Base-by-base conservation (phyloP, 2,888 invertebrate genomes). In the Cheilosia scutellata region DNA sequence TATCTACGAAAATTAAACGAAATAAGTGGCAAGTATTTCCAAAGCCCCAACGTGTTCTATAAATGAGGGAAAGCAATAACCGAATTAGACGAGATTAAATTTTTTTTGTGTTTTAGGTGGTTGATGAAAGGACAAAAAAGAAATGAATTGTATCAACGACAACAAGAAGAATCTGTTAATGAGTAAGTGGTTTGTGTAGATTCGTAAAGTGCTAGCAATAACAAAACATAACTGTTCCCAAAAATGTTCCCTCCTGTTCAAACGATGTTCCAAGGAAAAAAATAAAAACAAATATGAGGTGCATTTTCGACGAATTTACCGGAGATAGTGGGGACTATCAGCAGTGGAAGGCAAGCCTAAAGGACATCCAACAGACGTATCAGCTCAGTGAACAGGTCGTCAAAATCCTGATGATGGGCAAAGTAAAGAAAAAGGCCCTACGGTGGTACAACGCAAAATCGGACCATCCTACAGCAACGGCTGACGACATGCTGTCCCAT, bases 341-440 rank as follows among this genome's bases (percentile, higher is more conserved):
- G 25, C 42, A 55, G 29, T 68, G 40, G 55, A 55, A 68, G 51
- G 37, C 51, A 27, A 31, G 31, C 11, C 53, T 68, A 16, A 25
- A 11, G 31, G 31, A 55, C 7, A 25, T 51, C 7, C 20, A 25
- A 33, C 33, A 20, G 16, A 37, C 51, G 4, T 66, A 49, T 13
- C 13, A 66, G 5, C 25, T 66, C 7, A 11, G 29, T n/a, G 51
- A 33, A 16, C 29, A 66, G 13, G 31, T 47, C n/a, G n/a, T 55
- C n/a, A 51, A 55, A 55, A 42, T 55, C 2, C 33, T 68, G 13
- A 68, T 66, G 5, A n/a, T 29, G 13, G 16, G 47, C 13, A 27
- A 44, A 16, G 16, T 47, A 47, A 65, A 65, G 11, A 49, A 47
- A 6, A 65, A 65, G 40, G 44, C 65, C n/a, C 29, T 65, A 9